phyloP scores from a whole-genome alignment of 2,888 invertebrate genomes.

The Sericinus montela region DNA sequence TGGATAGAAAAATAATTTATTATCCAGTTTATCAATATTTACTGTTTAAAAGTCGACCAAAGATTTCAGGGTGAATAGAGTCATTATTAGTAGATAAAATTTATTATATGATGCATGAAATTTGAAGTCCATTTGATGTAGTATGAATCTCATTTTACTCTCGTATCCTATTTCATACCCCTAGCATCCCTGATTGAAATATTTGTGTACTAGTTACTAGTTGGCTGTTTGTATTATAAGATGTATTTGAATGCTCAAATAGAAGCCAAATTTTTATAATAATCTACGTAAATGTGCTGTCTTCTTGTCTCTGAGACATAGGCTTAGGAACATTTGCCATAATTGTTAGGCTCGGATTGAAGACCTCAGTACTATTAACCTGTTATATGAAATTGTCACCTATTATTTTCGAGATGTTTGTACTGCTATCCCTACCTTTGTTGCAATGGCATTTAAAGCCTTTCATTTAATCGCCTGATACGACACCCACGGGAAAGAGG shows the following conservation, averaged over 20 bases:
- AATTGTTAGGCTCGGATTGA: too few species aligned
- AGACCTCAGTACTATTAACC: too few species aligned
- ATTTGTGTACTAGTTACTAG: too few species aligned
- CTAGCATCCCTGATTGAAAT: too few species aligned
- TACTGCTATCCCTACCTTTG: too few species aligned
- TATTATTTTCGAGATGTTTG: too few species aligned
- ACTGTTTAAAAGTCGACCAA: constrained; percentile 8
- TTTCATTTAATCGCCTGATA: too few species aligned
- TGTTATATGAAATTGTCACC: too few species aligned
- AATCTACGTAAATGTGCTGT: background rate
- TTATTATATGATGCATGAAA: background rate
- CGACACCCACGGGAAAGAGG: too few species aligned
- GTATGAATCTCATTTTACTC: background rate
- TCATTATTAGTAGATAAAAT: background rate
- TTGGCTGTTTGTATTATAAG: background rate
- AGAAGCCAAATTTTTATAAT: constrained; percentile 5
- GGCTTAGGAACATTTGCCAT: too few species aligned
- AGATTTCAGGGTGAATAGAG: constrained; percentile 11
- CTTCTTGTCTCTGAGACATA: background rate
- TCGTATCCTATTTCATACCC: background rate
- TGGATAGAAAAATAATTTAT: background rate
- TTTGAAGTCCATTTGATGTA: background rate
- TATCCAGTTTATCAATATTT: background rate
- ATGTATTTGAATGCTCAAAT: constrained; percentile 3
- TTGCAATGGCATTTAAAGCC: too few species aligned